Percentiles rank a stretch among this genome's conserved stretches.
These are phyloP conservation scores for Epistrophella euchroma DNA, from an alignment of 2,888 invertebrate species.

Conservation along the genomic window DNA sequence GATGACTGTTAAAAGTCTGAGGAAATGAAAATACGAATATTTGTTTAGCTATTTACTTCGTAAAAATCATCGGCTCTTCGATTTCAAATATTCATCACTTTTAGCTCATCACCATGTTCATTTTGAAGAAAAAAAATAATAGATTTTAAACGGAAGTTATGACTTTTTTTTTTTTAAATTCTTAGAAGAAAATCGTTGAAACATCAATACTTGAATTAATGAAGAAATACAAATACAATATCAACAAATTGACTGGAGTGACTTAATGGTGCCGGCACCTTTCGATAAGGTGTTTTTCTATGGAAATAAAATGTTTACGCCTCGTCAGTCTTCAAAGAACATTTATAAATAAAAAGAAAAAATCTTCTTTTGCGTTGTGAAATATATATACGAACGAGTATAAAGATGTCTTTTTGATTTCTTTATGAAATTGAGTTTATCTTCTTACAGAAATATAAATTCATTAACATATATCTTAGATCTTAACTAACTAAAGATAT, in stretches of 20 bases:
- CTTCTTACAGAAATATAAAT: background rate
- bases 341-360: background rate
- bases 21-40: background rate
- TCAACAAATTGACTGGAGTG: conserved; percentile 21
- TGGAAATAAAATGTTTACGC: conserved; percentile 6
- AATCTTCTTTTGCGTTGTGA: background rate
- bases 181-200: conserved; percentile 15
- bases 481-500: background rate
- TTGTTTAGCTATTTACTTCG: background rate
- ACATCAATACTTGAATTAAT: background rate
- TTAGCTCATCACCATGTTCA: too few relatives aligned
- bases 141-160: conserved; percentile 19
- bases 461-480: background rate
- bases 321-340: background rate
- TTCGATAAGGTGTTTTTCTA: background rate
- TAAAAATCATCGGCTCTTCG: background rate
- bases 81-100: conserved; percentile 1
- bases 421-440: background rate
- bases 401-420: background rate
- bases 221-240: background rate
- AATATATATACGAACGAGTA: background rate
- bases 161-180: background rate
- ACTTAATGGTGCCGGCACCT: conserved; percentile 8
- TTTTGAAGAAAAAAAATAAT: background rate
- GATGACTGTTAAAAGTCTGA: background rate